Evolutionary conservation across 2,888 invertebrate genomes (phyloP), one percentile per base, ranked within the genome.

Genomic region (Pimpla rufipes): DNA sequence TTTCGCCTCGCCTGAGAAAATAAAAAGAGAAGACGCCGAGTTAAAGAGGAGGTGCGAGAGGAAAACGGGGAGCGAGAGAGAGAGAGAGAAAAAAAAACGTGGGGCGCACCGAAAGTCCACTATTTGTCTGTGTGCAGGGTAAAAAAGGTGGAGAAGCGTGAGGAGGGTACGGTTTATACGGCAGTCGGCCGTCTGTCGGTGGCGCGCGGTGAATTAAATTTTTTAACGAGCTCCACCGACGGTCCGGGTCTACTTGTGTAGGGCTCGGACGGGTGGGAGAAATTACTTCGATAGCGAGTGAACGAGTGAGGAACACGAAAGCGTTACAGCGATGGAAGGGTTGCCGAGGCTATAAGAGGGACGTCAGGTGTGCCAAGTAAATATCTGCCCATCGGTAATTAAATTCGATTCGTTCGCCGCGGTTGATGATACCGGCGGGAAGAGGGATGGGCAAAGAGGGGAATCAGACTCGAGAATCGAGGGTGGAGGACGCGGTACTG

Each of bases 371-470:
- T 80, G 83, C 85, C 84, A 68, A 84, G 88, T 89, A 89, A 89
- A 89, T 89, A 89, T 89, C 89, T 89, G 88, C 88, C 86, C 88
- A 89, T 89, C 87, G 88, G 88, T 89, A 90, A 90, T 90, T 90
- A 91, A 89, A 90, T 90, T 90, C 88, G 88, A 89, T 90, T 87
- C 87, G 82, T 79, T 52, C 66, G 47, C 66, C 37, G 66, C 67
- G 29, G 37, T 57, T 42, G 70, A 40, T 59, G 76, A 75, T 66
- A 75, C 45, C 29, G 23, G 52, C 21, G 70, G 10, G 21, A 13
- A 40, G 40, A 8, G 47, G 73, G 37, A 62, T 47, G 11, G n/a
- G 47, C 16, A 76, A 71, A 52, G 66, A 29, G 67, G 82, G 42
- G 47, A 40, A 21, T 13, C 23, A 55, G 40, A 57, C 11, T 8